Conservation (phyloP, 2,113 vertebrate species). For the Tachuris rubrigastra region DNA sequence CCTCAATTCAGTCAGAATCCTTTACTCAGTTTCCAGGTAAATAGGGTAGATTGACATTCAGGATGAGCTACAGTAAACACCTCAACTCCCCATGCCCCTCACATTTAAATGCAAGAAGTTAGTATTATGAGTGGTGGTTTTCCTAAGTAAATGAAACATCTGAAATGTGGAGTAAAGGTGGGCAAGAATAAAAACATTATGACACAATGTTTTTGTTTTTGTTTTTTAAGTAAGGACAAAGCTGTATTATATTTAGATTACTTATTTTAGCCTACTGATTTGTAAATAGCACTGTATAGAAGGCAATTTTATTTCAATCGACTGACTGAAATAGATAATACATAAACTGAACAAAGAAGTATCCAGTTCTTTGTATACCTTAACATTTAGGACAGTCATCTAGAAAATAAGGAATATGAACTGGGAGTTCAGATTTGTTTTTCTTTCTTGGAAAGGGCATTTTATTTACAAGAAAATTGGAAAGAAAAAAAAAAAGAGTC, state of each 20-base stretch:
- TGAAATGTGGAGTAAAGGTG: background rate
- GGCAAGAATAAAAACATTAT: background rate
- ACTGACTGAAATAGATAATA: background rate
- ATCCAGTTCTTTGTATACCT: background rate
- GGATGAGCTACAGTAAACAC: background rate
- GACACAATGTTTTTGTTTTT: background rate
- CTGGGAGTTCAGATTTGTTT: background rate
- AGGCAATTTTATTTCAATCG: background rate
- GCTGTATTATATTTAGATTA: background rate
- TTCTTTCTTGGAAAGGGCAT: background rate
- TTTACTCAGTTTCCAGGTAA: background rate
- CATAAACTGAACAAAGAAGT: background rate
- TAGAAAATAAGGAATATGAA: background rate
- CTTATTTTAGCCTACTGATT: background rate
- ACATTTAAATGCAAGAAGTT: background rate
- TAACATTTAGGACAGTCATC: background rate
- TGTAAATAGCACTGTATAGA: background rate
- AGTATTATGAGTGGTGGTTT: background rate
- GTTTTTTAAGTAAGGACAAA: background rate
- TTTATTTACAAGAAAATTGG: background rate
- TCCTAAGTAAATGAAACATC: background rate
- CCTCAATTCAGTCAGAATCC: background rate
- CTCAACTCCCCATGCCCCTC: rapidly evolving
- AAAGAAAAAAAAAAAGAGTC: background rate
- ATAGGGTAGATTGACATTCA: background rate